Evolutionary conservation across 2,113 vertebrate species (phyloP).

Genomic region (Camelus bactrianus): DNA sequence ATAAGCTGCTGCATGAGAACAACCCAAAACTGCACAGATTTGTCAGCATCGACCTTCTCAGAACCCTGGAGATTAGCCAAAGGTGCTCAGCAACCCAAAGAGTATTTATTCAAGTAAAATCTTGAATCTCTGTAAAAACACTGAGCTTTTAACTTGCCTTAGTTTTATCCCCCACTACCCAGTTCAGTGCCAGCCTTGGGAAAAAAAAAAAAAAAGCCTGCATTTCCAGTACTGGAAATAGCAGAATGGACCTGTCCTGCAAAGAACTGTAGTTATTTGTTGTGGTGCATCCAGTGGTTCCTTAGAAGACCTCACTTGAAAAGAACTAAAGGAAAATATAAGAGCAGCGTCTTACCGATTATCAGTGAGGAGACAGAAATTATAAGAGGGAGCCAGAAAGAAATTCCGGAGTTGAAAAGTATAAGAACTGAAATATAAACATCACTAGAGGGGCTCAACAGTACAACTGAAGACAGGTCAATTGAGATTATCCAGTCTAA

Average conservation of each 20-base stretch:
- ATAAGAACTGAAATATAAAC: background rate
- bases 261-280: background rate
- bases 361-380: background rate
- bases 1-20: background rate
- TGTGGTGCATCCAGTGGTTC: background rate
- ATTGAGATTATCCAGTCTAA: background rate
- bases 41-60: background rate
- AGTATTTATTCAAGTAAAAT: background rate
- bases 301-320: background rate
- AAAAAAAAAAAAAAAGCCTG: too few species aligned
- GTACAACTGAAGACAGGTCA: background rate
- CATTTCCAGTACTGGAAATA: background rate
- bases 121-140: background rate
- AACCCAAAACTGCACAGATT: background rate
- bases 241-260: background rate
- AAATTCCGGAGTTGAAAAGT: background rate
- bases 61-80: background rate
- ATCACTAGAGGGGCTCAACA: background rate
- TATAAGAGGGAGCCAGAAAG: background rate
- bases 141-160: background rate
- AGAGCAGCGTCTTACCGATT: background rate
- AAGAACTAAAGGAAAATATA: background rate
- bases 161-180: background rate
- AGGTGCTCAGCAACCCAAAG: background rate
- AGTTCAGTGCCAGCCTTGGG: background rate